A percentile compares a stretch with the other conserved stretches of the same genome.
phyloP scores from a whole-genome alignment of 2,888 invertebrate genomes.

The Lasioglossum malachurum region DNA sequence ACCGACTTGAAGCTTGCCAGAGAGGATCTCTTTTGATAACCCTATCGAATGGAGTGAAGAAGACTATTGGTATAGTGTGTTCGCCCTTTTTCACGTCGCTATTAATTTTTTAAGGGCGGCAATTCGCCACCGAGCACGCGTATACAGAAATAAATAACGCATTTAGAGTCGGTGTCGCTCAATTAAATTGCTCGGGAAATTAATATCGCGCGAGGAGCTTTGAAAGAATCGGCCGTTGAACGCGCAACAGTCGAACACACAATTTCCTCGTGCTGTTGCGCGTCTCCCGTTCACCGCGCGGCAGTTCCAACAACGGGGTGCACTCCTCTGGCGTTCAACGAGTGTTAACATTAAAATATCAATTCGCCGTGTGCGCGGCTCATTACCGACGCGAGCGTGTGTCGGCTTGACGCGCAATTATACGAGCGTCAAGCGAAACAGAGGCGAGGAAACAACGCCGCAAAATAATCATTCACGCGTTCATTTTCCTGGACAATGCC shows the following conservation, averaged over 20 bases:
- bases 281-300: background rate
- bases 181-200: background rate
- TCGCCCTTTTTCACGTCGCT: no score
- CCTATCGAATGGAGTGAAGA: no score
- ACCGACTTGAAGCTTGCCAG: no score
- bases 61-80: no score
- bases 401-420: slow-evolving; percentile 39
- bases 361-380: slow-evolving; percentile 44
- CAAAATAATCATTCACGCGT: slow-evolving; percentile 28
- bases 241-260: slow-evolving; percentile 1
- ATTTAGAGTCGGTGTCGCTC: background rate
- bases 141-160: background rate
- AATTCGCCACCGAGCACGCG: background rate
- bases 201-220: background rate
- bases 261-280: background rate
- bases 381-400: slow-evolving; percentile 30
- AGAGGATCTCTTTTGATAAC: no score
- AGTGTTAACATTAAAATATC: slow-evolving; percentile 34
- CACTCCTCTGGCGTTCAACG: slow-evolving; percentile 26
- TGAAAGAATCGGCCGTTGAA: background rate
- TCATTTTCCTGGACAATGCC: slow-evolving; percentile 10
- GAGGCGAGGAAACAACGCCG: slow-evolving; percentile 9
- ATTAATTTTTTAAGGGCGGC: no score
- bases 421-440: slow-evolving; percentile 14
- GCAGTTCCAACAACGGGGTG: background rate